Conservation (phyloP, 1,140 invertebrate species). For the Ceratitis capitata region DNA sequence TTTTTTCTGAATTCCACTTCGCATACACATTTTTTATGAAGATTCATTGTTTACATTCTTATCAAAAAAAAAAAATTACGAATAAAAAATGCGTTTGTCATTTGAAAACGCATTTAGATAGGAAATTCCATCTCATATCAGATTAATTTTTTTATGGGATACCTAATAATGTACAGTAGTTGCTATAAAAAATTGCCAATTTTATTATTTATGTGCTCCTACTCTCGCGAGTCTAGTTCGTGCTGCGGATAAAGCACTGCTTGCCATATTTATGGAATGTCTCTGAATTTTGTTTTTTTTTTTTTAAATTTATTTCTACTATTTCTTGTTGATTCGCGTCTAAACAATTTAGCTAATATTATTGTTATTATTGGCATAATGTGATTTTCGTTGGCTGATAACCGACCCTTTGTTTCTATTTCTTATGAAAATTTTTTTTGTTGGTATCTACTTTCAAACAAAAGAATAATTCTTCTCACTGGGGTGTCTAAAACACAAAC, state of each 20-base stretch:
- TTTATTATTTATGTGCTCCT: conserved; percentile 8
- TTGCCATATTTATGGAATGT: background rate
- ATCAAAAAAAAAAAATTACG: background rate
- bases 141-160: background rate
- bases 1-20: background rate
- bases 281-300: background rate
- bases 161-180: background rate
- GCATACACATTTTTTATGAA: background rate
- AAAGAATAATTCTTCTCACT: background rate
- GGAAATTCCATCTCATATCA: background rate
- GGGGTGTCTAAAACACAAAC: background rate
- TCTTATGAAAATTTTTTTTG: background rate
- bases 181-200: conserved; percentile 12
- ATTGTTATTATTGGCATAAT: conserved; percentile 33
- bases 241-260: no score
- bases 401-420: background rate
- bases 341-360: conserved; percentile 32
- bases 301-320: background rate
- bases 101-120: background rate
- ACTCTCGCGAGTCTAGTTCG: background rate
- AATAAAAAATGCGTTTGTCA: background rate
- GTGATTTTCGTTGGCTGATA: conserved; percentile 18
- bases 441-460: background rate
- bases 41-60: conserved; percentile 3
- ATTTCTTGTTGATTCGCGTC: background rate